Evolutionary conservation across 2,888 invertebrate species (phyloP).

Genomic region (Zaprionus obscuricornis): DNA sequence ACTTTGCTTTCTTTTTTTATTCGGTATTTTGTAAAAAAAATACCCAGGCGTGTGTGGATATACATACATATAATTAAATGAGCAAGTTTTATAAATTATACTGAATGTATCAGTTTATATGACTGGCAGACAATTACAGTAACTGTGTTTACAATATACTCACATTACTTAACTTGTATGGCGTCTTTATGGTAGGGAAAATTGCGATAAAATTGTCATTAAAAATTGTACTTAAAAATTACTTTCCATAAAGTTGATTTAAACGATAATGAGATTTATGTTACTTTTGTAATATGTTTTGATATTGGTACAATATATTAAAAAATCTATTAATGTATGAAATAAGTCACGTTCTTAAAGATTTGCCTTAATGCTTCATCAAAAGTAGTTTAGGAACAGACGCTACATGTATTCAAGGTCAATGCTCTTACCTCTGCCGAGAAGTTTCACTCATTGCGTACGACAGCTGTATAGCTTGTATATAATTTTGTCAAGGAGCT

Average conservation of each 20-base stretch:
- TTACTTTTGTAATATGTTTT: too few species aligned
- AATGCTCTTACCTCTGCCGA: too few species aligned
- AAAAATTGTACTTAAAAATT: conserved; percentile 1
- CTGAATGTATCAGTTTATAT: conserved; percentile 1
- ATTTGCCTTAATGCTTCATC: too few species aligned
- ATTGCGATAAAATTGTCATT: conserved; percentile 29
- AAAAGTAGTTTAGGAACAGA: too few species aligned
- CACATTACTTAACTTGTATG: conserved; percentile 15
- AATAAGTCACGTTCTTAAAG: too few species aligned
- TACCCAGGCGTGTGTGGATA: not conserved
- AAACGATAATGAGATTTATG: conserved; percentile 3
- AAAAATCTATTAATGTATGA: not conserved
- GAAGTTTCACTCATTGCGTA: too few species aligned
- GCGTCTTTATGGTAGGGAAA: conserved; percentile 27
- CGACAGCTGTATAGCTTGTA: too few species aligned
- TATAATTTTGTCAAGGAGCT: too few species aligned
- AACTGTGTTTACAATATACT: not conserved
- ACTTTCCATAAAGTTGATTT: conserved; percentile 9
- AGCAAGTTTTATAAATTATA: conserved; percentile 12
- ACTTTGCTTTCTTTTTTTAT: conserved; percentile 7
- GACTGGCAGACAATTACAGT: not conserved
- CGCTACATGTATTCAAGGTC: too few species aligned
- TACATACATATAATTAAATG: too few species aligned
- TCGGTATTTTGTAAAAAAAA: conserved; percentile 2
- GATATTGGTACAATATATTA: too few species aligned